Conservation (phyloP, 1,140 invertebrate species). For the Bombyx mori region ASM3026992v2 NC_085129.1:10512501-10513000, state of each 20-base stretch:
- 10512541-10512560: not conserved
- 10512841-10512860: slow-evolving; percentile 3
- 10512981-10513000: too few species aligned
- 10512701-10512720: slow-evolving; percentile 27
- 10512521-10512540: not conserved
- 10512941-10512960: too few species aligned
- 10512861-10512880: too few species aligned
- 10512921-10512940: not conserved
- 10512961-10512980: too few species aligned
- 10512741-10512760: slow-evolving; percentile 13
- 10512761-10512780: not conserved
- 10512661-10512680: slow-evolving; percentile 36
- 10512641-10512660: slow-evolving; percentile 37
- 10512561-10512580: too few species aligned
- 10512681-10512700: slow-evolving; percentile 39
- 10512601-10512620: not conserved
- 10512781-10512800: not conserved
- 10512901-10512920: not conserved
- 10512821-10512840: not conserved
- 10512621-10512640: slow-evolving; percentile 49
- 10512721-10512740: not conserved
- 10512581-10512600: too few species aligned
- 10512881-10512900: not conserved
- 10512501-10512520: slow-evolving; percentile 2
- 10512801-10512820: not conserved